Conservation (phyloP, 2,113 vertebrate genomes). For the Triplophysa dalaica region DNA sequence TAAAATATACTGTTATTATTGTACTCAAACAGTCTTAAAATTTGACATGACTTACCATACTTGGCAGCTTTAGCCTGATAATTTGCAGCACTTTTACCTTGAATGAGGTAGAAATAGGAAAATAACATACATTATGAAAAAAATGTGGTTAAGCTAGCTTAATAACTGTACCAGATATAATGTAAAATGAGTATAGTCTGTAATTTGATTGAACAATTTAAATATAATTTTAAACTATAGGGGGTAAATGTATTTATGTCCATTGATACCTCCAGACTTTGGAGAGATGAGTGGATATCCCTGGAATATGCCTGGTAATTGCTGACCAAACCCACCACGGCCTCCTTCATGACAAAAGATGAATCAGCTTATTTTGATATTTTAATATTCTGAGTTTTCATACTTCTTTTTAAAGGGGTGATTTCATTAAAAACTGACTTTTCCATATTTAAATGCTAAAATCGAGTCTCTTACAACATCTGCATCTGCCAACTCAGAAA, state of each 20-base stretch:
- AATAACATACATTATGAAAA: not conserved
- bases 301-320: conserved; percentile 55
- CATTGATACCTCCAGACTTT: conserved; percentile 55
- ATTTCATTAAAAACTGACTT: no score
- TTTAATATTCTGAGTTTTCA: not conserved
- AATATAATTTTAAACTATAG: not conserved
- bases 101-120: not conserved
- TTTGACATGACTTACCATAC: conserved; percentile 52
- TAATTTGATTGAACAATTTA: not conserved
- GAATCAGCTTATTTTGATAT: not conserved
- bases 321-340: conserved; percentile 55
- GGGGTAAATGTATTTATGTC: no score
- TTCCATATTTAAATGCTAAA: no score
- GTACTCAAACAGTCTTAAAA: not conserved
- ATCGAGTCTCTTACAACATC: no score
- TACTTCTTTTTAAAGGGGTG: not conserved
- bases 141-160: not conserved
- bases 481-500: no score
- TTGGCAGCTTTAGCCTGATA: conserved; percentile 60
- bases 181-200: not conserved
- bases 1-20: not conserved
- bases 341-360: conserved; percentile 44
- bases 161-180: not conserved
- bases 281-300: conserved; percentile 60
- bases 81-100: conserved; percentile 43